phyloP scores from a whole-genome alignment of 2,797 vertebrate species.

The Bradypodion pumilum region DNA sequence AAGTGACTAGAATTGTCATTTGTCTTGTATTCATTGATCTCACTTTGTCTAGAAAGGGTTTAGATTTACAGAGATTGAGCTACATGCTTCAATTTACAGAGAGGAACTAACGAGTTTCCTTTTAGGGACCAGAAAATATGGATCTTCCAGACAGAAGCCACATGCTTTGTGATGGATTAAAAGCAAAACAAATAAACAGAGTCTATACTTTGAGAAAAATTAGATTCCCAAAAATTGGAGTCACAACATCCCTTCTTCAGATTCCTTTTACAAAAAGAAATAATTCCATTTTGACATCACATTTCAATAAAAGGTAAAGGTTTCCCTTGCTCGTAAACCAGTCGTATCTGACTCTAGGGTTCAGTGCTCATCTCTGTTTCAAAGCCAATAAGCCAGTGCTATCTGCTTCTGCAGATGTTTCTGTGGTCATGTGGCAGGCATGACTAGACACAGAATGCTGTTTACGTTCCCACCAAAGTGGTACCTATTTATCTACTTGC shows the following conservation, averaged over 20 bases:
- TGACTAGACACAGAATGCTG: too few relatives aligned
- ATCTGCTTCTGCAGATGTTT: too few relatives aligned
- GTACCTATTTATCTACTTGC: too few relatives aligned
- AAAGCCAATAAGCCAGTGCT: too few relatives aligned
- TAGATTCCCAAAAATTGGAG: neutral
- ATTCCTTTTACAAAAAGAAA: too few relatives aligned
- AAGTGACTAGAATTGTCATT: conserved; percentile 21
- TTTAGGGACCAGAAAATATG: neutral
- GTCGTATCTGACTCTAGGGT: too few relatives aligned
- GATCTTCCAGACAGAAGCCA: conserved; percentile 28
- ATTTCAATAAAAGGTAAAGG: too few relatives aligned
- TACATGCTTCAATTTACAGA: conserved; percentile 9
- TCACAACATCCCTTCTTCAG: neutral
- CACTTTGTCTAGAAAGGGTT: conserved; percentile 17
- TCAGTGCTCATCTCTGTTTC: too few relatives aligned
- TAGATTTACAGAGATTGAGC: conserved; percentile 11
- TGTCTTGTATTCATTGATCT: conserved; percentile 38
- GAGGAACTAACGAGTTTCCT: neutral
- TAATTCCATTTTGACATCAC: neutral
- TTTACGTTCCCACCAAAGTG: too few relatives aligned
- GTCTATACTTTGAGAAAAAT: neutral
- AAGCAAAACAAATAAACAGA: conserved; percentile 12
- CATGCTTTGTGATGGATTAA: neutral
- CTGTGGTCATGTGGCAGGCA: too few relatives aligned
- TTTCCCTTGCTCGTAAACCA: too few relatives aligned